Evolutionary conservation across 2,888 invertebrate species (phyloP).

Genomic region (Tipula unca): DNA sequence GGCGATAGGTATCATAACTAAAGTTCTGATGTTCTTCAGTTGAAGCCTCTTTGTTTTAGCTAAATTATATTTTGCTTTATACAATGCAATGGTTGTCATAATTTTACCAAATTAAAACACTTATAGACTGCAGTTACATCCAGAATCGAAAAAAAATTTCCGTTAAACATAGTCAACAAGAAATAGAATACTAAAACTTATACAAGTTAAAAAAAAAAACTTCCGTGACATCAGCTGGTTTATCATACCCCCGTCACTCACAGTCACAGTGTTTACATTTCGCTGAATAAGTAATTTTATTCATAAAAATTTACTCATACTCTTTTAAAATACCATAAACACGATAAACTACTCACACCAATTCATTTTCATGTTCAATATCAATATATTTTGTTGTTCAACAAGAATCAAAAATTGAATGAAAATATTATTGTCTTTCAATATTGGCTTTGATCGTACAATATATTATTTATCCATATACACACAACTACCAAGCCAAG

Average conservation of each 20-base stretch:
- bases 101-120: too few species aligned
- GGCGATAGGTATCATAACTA: too few species aligned
- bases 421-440: neutral
- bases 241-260: neutral
- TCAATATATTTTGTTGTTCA: neutral
- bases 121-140: too few species aligned
- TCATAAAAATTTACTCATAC: neutral
- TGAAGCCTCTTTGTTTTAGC: too few species aligned
- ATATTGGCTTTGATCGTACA: neutral
- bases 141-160: too few species aligned
- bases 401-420: neutral
- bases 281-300: neutral
- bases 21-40: too few species aligned
- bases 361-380: neutral
- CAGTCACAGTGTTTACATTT: neutral
- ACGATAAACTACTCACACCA: neutral
- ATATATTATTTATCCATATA: neutral
- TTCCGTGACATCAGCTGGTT: too few species aligned
- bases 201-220: too few species aligned
- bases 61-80: too few species aligned
- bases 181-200: too few species aligned
- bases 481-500: neutral
- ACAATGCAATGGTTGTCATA: too few species aligned
- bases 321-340: neutral
- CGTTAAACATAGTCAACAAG: too few species aligned